Evolutionary conservation across 2,888 invertebrate species (phyloP), one percentile per base, ranked within the genome.

Genomic region (Lithodes maja): DNA sequence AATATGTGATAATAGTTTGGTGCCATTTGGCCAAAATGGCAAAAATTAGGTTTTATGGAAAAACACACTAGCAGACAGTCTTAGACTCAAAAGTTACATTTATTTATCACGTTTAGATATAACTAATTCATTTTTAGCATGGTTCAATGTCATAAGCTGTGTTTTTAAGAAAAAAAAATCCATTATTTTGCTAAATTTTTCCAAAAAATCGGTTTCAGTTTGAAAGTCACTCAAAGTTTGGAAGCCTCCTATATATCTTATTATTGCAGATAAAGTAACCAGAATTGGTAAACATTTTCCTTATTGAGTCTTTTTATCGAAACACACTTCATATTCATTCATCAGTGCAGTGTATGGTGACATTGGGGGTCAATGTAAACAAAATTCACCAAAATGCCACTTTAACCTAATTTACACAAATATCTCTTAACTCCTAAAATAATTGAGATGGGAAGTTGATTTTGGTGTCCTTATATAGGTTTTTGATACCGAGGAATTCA

Each of bases 1-100:
- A 68, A 68, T 68, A 68, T 68, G 68, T 68, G 68, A 68, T 68
- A 68, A 68, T 68, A 68, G 68, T 68, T 68, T 68, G 68, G 7
- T 15, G 68, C 15, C 15, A 12, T 7, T 68, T 68, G 68, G 68
- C 68, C 15, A 33, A 33, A 33, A 33, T 33, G 33, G 33, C 33
- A 33, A 33, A 33, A 33, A 33, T 33, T 33, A 33, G 68, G 68
- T 68, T 68, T 68, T 68, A 15, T 12, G 68, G 68, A 68, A 68
- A 1, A 68, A 15, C 7, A 68, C 68, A 68, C 68, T 68, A 68
- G 68, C 68, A 68, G 68, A 68, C 68, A 12, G 9, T 12, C 7
- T 68, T 68, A 7, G 7, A 12, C 7, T 68, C 9, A 12, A 68
- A 68, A 68, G 7, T 12, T 68, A 12, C 33, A 68, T 68, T 68